A percentile compares a stretch with the other conserved stretches of the same genome.
Evolutionary conservation across 2,797 vertebrate genomes (phyloP).

Genomic region (Hafferia zeledoni): DNA sequence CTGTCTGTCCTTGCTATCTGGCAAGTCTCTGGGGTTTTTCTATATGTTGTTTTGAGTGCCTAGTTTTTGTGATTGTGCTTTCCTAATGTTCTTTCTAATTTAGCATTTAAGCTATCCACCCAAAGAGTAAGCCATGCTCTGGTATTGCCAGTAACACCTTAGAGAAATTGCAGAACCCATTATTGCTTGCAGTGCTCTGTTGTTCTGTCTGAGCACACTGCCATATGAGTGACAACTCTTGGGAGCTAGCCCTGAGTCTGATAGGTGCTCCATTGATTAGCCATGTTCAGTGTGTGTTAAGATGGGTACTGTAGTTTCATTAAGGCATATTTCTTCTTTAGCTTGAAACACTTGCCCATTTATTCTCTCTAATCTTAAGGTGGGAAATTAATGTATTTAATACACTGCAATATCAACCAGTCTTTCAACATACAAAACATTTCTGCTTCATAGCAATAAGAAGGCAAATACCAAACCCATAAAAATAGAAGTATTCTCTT

Average conservation of each 20-base stretch:
- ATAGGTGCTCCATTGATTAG: not conserved
- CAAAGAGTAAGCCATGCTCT: not conserved
- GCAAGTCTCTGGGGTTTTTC: not conserved
- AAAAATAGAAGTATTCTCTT: not conserved
- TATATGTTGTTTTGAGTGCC: not conserved
- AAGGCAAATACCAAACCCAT: not conserved
- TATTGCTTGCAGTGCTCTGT: not conserved
- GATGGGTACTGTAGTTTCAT: not conserved
- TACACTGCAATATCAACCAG: not conserved
- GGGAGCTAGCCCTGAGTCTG: not conserved
- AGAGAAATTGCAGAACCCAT: not conserved
- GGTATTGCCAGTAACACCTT: not conserved
- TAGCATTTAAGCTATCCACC: not conserved
- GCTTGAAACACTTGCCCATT: not conserved
- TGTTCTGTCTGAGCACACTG: not conserved
- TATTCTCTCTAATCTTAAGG: not conserved
- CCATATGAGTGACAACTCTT: not conserved
- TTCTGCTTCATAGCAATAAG: not conserved
- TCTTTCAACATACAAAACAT: not conserved
- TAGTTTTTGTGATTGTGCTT: not conserved
- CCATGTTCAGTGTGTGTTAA: not conserved
- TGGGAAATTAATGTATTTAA: not conserved
- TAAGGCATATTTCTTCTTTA: not conserved
- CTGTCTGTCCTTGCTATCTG: not conserved
- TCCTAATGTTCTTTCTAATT: not conserved